These are phyloP conservation scores for Aphidius ervi DNA, from an alignment of 1,140 invertebrate genomes.

Conservation along the genomic window DNA sequence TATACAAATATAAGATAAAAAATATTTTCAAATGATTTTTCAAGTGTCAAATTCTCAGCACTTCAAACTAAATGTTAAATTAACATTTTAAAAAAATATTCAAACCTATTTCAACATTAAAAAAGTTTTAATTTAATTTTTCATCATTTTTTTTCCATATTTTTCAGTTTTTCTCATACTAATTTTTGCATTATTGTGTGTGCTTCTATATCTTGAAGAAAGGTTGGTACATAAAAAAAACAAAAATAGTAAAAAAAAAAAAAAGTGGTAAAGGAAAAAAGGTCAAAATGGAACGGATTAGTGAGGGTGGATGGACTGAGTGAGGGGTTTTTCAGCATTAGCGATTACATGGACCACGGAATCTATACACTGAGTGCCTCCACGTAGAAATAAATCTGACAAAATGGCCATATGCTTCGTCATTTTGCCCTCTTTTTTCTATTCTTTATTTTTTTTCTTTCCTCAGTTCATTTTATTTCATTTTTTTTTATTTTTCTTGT, in stretches of 20 bases:
- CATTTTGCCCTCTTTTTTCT: conserved; percentile 36
- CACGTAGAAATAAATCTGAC: conserved; percentile 46
- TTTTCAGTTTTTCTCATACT: too few relatives aligned
- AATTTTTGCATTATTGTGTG: too few relatives aligned
- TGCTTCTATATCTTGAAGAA: too few relatives aligned
- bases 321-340: conserved; percentile 41
- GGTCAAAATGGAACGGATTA: conserved; percentile 24
- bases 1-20: too few relatives aligned
- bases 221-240: too few relatives aligned
- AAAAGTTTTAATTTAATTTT: too few relatives aligned
- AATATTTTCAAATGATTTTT: too few relatives aligned
- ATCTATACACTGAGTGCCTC: conserved; percentile 43
- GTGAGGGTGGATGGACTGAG: conserved; percentile 26
- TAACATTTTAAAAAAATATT: too few relatives aligned
- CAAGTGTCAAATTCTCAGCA: too few relatives aligned
- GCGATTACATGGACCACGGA: conserved; percentile 47
- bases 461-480: not conserved
- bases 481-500: not conserved
- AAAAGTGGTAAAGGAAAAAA: not conserved
- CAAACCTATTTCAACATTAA: too few relatives aligned
- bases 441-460: conserved; percentile 19
- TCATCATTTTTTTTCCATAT: too few relatives aligned
- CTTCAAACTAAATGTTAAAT: too few relatives aligned
- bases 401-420: conserved; percentile 43
- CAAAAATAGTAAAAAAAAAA: not conserved